A percentile compares a stretch with the other conserved stretches of the same genome.
phyloP scores from a whole-genome alignment of 2,113 vertebrate genomes.

The Onychorhynchus coronatus region DNA sequence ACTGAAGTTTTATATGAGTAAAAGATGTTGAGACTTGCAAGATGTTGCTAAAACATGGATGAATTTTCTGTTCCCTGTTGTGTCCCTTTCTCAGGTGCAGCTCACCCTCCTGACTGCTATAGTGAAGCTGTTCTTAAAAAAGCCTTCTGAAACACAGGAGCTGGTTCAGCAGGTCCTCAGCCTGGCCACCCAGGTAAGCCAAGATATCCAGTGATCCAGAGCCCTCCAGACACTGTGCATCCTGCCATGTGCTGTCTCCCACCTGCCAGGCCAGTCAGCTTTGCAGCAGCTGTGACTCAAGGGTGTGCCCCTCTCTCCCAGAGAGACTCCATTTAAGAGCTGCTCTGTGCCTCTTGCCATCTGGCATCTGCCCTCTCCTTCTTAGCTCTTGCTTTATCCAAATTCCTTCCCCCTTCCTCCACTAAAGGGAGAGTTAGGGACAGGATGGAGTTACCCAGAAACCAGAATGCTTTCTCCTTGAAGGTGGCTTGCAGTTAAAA shows the following conservation, averaged over 20 bases:
- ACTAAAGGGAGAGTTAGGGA: neutral
- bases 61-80: neutral
- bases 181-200: conserved; percentile 91
- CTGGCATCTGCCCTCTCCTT: neutral
- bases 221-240: neutral
- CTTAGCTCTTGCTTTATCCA: neutral
- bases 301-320: conserved; percentile 68
- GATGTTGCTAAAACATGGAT: neutral
- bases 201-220: neutral
- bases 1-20: neutral
- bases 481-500: neutral
- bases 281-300: neutral
- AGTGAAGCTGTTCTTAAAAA: conserved; percentile 95
- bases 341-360: neutral
- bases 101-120: conserved; percentile 94
- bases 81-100: conserved; percentile 80
- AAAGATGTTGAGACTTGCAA: neutral
- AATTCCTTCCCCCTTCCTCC: neutral
- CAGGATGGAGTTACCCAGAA: neutral
- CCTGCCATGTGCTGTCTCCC: neutral
- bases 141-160: conserved; percentile 96
- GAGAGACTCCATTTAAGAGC: conserved; percentile 32
- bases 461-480: neutral
- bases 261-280: neutral
- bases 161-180: conserved; percentile 95